Evolutionary conservation across 2,113 vertebrate genomes (phyloP), one percentile per base, ranked within the genome.

Genomic region (Panthera tigris): DNA sequence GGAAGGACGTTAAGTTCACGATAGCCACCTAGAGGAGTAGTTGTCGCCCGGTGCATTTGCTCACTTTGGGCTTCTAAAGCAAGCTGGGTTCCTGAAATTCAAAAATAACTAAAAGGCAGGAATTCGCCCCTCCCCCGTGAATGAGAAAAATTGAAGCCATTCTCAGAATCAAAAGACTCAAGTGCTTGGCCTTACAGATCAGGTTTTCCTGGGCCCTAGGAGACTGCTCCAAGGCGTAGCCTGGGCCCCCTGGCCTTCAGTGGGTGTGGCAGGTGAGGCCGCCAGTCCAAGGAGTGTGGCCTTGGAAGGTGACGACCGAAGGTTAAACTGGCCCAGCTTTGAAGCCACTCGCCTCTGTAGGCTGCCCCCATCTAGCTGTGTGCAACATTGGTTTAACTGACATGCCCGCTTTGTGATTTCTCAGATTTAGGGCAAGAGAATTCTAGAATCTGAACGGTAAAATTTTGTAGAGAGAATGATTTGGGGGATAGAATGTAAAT

Each of bases 271-370:
- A 4, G 31, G 3, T 1, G 36, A 81, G 81, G 52, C 39, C 1
- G 0, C 48, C 33, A 23, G 61, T 13, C 48, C 48, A 23, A n/a
- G 21, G 55, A 90, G 4, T 3, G 7, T 33, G 71, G 65, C 29
- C 3, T 0, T 25, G 27, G 68, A 25, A 55, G 50, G 50, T 7
- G 25, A 36, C 36, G 0, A 0, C 11, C 45, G 63, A 14, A n/a
- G 69, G 29, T 41, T 25, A 14, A 23, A 80, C 50, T 14, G 36
- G 45, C 71, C 90, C 25, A 13, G 25, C 65, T 50, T 41, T 10
- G 3, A 52, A 68, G 12, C 57, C n/a, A 4, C 5, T 5, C 6
- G 19, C 45, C 68, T n/a, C 41, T 50, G 19, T 27, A 15, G 14
- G 45, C 57, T 52, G 45, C 69, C 71, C 16, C 19, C 3, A 5